phyloP scores from a whole-genome alignment of 2,888 invertebrate genomes.

The Rhagonycha fulva region DNA sequence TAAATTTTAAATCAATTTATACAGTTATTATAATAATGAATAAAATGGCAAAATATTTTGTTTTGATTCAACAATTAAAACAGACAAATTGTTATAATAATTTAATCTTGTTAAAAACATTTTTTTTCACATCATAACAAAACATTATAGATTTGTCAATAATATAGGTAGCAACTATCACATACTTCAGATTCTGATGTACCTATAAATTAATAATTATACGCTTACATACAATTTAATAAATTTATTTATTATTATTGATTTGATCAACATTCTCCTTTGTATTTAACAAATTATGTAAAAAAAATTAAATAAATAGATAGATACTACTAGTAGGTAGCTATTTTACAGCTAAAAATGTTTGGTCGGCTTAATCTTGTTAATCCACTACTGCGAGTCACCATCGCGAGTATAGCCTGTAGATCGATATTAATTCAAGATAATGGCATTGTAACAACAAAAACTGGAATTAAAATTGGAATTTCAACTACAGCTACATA shows the following conservation, averaged over 20 bases:
- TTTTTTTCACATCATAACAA: background rate
- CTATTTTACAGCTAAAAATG: background rate
- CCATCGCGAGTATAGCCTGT: too few species aligned
- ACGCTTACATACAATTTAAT: constrained; percentile 17
- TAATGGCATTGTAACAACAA: too few species aligned
- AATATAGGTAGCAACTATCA: constrained; percentile 15
- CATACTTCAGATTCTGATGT: constrained; percentile 17
- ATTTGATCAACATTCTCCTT: background rate
- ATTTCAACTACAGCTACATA: too few species aligned
- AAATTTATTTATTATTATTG: constrained; percentile 6
- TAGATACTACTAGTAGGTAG: background rate
- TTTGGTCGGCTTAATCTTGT: too few species aligned
- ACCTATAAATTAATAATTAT: constrained; percentile 18
- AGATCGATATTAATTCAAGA: too few species aligned
- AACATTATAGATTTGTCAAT: constrained; percentile 17
- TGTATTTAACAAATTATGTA: background rate
- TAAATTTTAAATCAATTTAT: background rate
- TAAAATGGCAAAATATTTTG: background rate
- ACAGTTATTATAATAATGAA: background rate
- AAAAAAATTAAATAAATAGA: background rate
- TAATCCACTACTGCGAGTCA: too few species aligned
- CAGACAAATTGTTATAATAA: background rate
- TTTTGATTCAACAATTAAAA: background rate
- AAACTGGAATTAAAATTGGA: too few species aligned
- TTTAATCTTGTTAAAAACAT: background rate